These are phyloP conservation scores for Stigmatopora argus DNA, from an alignment of 2,113 vertebrate genomes.

Conservation along the genomic window DNA sequence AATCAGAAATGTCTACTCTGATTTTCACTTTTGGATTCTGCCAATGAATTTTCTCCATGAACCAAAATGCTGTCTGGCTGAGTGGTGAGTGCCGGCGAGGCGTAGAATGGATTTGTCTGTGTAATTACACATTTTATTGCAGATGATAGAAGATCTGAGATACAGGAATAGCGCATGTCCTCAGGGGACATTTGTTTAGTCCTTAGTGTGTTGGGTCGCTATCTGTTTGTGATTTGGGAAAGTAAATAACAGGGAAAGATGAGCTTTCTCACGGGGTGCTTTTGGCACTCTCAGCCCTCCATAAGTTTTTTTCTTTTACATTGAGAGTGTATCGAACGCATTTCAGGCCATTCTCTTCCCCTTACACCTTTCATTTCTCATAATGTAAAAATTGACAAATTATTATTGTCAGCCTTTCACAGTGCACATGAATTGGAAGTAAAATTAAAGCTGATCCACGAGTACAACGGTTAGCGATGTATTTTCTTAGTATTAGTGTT, in stretches of 20 bases:
- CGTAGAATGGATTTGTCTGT: not conserved
- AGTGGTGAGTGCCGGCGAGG: not conserved
- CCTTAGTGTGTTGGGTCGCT: not conserved
- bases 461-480: too few species aligned
- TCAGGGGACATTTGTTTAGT: not conserved
- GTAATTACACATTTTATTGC: conserved; percentile 4
- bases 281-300: not conserved
- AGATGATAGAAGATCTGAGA: not conserved
- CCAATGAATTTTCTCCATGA: not conserved
- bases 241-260: not conserved
- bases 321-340: too few species aligned
- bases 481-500: too few species aligned
- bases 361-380: too few species aligned
- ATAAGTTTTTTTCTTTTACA: too few species aligned
- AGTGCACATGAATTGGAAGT: too few species aligned
- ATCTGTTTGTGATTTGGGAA: not conserved
- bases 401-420: too few species aligned
- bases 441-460: too few species aligned
- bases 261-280: not conserved
- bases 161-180: not conserved
- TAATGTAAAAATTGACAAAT: too few species aligned
- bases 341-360: too few species aligned
- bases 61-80: not conserved
- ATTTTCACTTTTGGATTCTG: not conserved
- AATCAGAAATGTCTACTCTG: not conserved